Percentiles rank a stretch among this genome's conserved stretches.
Conservation (phyloP, 2,797 vertebrate species). For the Sebastes steindachneri region DNA sequence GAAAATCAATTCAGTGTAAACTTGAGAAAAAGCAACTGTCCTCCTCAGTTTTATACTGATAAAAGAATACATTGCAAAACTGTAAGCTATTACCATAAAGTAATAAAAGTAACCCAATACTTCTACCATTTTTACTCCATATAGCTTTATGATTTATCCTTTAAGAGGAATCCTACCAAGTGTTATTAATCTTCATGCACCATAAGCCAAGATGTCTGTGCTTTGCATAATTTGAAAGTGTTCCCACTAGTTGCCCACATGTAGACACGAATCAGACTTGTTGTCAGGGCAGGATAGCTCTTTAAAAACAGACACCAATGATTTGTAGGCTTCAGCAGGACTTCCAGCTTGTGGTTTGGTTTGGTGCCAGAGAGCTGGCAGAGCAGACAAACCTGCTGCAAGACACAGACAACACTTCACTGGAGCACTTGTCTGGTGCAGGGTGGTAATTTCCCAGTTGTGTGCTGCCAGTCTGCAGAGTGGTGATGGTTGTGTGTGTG, state of each 20-base stretch:
- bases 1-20: not conserved
- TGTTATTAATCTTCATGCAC: not conserved
- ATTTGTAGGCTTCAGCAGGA: not conserved
- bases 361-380: not conserved
- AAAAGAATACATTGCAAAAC: not conserved
- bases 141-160: not conserved
- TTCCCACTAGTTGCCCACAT: not conserved
- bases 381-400: constrained; percentile 41
- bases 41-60: not conserved
- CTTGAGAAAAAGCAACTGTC: not conserved
- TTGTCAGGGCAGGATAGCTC: not conserved
- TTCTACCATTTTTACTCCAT: not conserved
- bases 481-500: not conserved
- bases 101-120: not conserved
- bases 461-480: constrained; percentile 16
- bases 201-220: not conserved
- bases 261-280: not conserved
- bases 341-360: constrained; percentile 40
- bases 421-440: constrained; percentile 46
- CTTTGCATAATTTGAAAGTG: not conserved
- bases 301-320: constrained; percentile 7
- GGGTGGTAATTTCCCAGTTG: constrained; percentile 44
- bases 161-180: not conserved
- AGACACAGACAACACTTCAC: constrained; percentile 27
- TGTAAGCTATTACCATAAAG: not conserved